These are phyloP conservation scores for Hirtodrosophila confusa DNA, from an alignment of 2,888 invertebrate species.

Conservation along the genomic window DNA sequence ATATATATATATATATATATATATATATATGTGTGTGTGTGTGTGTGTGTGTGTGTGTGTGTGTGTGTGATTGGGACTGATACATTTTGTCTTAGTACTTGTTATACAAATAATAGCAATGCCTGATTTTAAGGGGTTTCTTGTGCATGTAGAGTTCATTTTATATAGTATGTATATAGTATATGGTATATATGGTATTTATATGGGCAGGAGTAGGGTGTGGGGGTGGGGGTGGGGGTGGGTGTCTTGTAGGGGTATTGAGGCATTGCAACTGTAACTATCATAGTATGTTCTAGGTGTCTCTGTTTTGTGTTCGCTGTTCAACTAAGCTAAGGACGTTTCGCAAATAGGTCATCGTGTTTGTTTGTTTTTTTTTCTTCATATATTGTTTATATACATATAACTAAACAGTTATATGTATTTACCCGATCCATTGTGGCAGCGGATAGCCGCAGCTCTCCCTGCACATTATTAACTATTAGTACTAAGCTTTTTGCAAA, in stretches of 20 bases:
- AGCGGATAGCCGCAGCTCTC: constrained; percentile 4
- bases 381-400: constrained; percentile 18
- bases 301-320: constrained; percentile 24
- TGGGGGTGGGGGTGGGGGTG: too few relatives aligned
- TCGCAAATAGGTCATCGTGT: constrained; percentile 77
- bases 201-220: constrained; percentile 10
- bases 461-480: constrained; percentile 61
- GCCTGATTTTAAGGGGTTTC: not conserved
- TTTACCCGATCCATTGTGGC: constrained; percentile 31
- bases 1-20: constrained; percentile 1
- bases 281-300: constrained; percentile 33
- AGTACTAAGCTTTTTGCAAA: constrained; percentile 63
- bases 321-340: constrained; percentile 80
- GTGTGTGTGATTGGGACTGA: constrained; percentile 1
- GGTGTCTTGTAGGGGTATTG: not conserved
- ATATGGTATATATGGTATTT: constrained; percentile 29
- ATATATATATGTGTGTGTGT: constrained; percentile 2
- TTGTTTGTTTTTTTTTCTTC: constrained; percentile 24
- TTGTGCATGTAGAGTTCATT: constrained; percentile 3
- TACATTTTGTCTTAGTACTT: not conserved
- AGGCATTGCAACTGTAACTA: constrained; percentile 42
- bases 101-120: constrained; percentile 2
- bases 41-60: constrained; percentile 13
- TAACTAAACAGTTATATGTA: constrained; percentile 23
- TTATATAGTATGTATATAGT: constrained; percentile 11